A percentile compares a stretch with the other conserved stretches of the same genome.
These are phyloP conservation scores for Meandrina meandrites DNA, from an alignment of 92 coral and sea anemone species.

Conservation along the genomic window DNA sequence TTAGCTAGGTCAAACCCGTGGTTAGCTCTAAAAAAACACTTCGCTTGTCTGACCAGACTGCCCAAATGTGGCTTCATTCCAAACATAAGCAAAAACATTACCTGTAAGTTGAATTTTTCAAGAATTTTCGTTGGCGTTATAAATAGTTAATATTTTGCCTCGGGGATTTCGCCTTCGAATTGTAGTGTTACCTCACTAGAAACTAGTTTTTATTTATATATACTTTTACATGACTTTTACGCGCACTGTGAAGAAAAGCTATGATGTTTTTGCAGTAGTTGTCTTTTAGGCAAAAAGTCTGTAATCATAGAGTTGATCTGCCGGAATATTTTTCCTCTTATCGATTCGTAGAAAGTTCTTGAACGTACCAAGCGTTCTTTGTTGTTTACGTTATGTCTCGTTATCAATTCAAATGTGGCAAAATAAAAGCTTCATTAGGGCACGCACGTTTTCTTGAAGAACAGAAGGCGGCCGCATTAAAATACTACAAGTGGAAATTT, in stretches of 20 bases:
- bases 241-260: neutral
- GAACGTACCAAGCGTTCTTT: neutral
- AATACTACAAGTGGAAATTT: neutral
- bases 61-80: constrained; percentile 2
- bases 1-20: neutral
- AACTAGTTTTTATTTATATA: neutral
- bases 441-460: neutral
- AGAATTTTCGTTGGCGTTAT: constrained; percentile 21
- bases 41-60: neutral
- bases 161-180: constrained; percentile 15
- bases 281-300: neutral
- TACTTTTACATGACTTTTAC: too few species aligned
- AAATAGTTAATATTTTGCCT: constrained; percentile 23
- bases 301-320: neutral
- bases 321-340: neutral
- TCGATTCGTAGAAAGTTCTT: constrained; percentile 32
- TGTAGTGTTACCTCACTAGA: neutral
- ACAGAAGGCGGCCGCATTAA: neutral
- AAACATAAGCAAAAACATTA: neutral
- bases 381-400: constrained; percentile 3
- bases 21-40: neutral
- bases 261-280: neutral
- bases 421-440: neutral
- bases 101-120: neutral
- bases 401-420: constrained; percentile 3